These are phyloP conservation scores for Ambastaia sidthimunki DNA, from an alignment of 2,797 vertebrate genomes.

Conservation along the genomic window DNA sequence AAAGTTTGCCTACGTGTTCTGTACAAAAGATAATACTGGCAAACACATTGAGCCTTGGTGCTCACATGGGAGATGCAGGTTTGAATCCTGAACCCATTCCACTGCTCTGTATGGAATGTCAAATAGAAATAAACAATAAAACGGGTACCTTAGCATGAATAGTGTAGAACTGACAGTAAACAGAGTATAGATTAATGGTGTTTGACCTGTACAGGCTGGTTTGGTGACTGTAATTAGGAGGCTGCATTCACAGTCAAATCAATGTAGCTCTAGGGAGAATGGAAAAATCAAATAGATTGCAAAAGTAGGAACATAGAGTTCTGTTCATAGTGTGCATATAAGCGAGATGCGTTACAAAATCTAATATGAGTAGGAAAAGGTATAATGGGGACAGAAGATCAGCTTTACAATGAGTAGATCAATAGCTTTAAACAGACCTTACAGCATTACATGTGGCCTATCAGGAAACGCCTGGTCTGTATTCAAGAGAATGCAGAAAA, in stretches of 20 bases:
- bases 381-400: background rate
- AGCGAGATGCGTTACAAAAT: background rate
- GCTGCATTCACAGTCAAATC: constrained; percentile 14
- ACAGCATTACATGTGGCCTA: background rate
- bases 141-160: background rate
- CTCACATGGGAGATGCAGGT: no score
- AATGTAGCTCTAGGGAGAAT: constrained; percentile 13
- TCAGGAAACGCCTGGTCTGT: background rate
- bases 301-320: background rate
- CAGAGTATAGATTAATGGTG: background rate
- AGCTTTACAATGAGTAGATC: background rate
- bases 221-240: background rate
- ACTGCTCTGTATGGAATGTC: no score
- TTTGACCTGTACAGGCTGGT: background rate
- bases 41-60: no score
- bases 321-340: no score
- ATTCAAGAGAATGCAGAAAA: background rate
- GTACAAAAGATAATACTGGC: no score
- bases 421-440: background rate
- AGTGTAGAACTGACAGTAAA: constrained; percentile 2
- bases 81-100: no score
- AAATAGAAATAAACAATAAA: background rate
- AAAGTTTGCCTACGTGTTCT: no score
- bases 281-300: constrained; percentile 22
- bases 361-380: background rate